A percentile compares a stretch with the other conserved stretches of the same genome.
Conservation (phyloP, 2,797 vertebrate species). For the Phylloscopus collybita region DNA sequence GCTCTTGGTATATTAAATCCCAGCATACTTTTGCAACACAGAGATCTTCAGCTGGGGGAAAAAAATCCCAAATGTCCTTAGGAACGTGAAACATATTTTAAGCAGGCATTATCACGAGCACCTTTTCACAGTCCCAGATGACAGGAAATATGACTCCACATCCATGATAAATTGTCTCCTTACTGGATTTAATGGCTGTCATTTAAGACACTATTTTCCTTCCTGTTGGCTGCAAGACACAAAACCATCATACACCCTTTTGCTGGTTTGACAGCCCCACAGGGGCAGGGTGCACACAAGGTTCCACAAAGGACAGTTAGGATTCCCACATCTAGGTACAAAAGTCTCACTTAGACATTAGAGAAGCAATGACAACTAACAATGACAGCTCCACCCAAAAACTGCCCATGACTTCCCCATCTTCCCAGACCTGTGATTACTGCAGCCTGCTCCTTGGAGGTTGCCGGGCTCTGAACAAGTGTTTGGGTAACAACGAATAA, state of each 20-base stretch:
- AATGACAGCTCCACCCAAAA: background rate
- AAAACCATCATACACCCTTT: background rate
- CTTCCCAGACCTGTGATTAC: accelerated
- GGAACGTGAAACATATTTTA: background rate
- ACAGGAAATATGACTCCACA: background rate
- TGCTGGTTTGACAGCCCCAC: background rate
- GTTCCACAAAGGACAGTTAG: background rate
- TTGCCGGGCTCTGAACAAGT: background rate
- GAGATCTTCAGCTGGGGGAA: background rate
- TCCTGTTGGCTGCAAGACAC: background rate
- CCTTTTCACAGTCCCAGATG: background rate
- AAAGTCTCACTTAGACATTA: background rate
- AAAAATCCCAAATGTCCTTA: background rate
- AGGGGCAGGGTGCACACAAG: too few relatives aligned
- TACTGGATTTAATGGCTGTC: background rate
- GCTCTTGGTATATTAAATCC: background rate
- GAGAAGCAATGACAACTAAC: background rate
- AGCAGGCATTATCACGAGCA: background rate
- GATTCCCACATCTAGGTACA: background rate
- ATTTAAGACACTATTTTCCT: background rate
- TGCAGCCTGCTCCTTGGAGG: background rate
- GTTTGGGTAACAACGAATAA: background rate
- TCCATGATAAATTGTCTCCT: background rate
- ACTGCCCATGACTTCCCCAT: background rate
- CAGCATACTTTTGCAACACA: background rate